Percentiles rank a stretch among this genome's conserved stretches.
These are phyloP conservation scores for Sepiola atlantica DNA, from an alignment of 2,888 invertebrate species.

Conservation along the genomic window DNA sequence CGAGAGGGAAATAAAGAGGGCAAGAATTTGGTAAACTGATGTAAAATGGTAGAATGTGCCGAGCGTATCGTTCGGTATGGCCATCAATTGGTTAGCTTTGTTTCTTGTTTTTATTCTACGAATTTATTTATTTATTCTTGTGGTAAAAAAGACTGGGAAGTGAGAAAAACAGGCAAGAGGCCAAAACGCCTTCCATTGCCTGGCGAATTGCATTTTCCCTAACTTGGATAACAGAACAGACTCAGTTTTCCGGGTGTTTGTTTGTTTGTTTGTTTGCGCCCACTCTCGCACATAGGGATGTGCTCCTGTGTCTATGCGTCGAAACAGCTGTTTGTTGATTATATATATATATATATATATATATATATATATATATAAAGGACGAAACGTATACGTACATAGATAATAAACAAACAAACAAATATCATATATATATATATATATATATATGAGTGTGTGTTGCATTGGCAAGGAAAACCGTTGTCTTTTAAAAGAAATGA, in stretches of 20 bases:
- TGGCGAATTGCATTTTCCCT: slow-evolving; percentile 12
- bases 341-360: no score
- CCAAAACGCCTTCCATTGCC: neutral
- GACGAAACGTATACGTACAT: no score
- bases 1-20: neutral
- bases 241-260: neutral
- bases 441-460: no score
- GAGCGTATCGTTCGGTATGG: neutral
- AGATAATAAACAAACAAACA: no score
- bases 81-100: neutral
- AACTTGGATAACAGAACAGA: neutral
- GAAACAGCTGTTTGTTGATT: no score
- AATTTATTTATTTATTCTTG: no score
- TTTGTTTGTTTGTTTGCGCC: neutral
- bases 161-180: neutral
- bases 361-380: no score
- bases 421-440: no score
- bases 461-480: no score
- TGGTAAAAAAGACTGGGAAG: neutral
- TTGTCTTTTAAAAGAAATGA: no score
- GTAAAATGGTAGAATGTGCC: neutral
- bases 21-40: neutral
- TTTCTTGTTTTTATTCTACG: neutral
- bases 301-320: neutral
- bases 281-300: no score